Evolutionary conservation across 2,797 vertebrate species (phyloP).

Genomic region (Gastrophryne carolinensis): DNA sequence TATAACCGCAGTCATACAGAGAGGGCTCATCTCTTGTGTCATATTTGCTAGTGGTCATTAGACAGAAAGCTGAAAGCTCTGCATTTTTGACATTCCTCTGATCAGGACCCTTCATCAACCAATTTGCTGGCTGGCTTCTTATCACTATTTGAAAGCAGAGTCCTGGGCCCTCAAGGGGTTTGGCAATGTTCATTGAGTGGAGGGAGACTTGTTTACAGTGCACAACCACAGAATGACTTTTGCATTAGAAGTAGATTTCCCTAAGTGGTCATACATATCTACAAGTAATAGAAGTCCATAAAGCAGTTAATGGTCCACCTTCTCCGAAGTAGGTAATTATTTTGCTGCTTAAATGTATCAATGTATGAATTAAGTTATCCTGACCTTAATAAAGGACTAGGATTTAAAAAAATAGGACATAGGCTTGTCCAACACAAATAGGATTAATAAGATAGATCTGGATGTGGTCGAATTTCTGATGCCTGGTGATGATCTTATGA

Average conservation of each 20-base stretch:
- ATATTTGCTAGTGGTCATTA: conserved; percentile 71
- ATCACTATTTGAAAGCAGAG: conserved; percentile 55
- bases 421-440: too few species aligned
- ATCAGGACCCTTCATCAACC: conserved; percentile 24
- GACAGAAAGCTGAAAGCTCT: conserved; percentile 66
- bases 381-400: too few species aligned
- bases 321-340: not conserved
- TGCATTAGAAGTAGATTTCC: conserved; percentile 9
- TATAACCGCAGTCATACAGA: conserved; percentile 74
- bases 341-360: not conserved
- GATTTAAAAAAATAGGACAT: too few species aligned
- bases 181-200: conserved; percentile 23
- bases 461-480: too few species aligned
- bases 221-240: conserved; percentile 21
- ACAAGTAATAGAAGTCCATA: conserved; percentile 2
- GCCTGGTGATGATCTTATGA: too few species aligned
- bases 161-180: conserved; percentile 12
- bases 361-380: too few species aligned
- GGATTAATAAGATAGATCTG: too few species aligned
- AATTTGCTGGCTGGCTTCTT: conserved; percentile 58
- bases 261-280: not conserved
- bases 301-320: not conserved
- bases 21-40: conserved; percentile 65
- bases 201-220: not conserved
- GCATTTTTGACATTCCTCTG: conserved; percentile 65